Conservation (phyloP, 2,888 invertebrate species). For the Helleia helle region DNA sequence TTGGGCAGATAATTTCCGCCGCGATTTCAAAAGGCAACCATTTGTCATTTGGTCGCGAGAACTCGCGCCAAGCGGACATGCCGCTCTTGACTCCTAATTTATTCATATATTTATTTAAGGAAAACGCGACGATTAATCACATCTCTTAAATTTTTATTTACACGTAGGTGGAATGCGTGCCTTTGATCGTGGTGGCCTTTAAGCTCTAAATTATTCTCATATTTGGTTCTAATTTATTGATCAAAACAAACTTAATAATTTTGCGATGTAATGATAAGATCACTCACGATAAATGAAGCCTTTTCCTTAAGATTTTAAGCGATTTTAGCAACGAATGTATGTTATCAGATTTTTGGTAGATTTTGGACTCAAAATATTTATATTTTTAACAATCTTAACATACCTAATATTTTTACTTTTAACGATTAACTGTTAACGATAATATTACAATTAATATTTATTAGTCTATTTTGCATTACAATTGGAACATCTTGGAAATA, state of each 20-base stretch:
- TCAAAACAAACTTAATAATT: not conserved
- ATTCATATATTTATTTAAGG: slow-evolving; percentile 73
- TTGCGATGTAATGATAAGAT: not conserved
- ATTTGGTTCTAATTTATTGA: slow-evolving; percentile 2
- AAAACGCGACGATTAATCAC: slow-evolving; percentile 71
- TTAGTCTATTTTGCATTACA: too few species aligned
- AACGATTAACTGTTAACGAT: not conserved
- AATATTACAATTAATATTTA: too few species aligned
- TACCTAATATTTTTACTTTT: too few species aligned
- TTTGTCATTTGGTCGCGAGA: slow-evolving; percentile 69
- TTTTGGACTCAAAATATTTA: too few species aligned
- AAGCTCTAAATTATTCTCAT: slow-evolving; percentile 33
- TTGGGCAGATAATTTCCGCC: slow-evolving; percentile 72
- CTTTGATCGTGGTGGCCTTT: slow-evolving; percentile 55
- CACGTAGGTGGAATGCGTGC: slow-evolving; percentile 45
- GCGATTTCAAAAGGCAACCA: slow-evolving; percentile 67
- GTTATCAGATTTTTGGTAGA: too few species aligned
- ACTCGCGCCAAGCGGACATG: slow-evolving; percentile 59
- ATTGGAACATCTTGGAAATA: too few species aligned
- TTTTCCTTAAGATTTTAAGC: not conserved
- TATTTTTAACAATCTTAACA: too few species aligned
- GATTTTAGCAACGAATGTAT: too few species aligned
- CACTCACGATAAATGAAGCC: not conserved
- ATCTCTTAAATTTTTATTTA: slow-evolving; percentile 69
- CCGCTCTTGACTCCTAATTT: slow-evolving; percentile 60